Conservation (phyloP, 1,140 invertebrate species). For the fruit fly (Drosophila melanogaster) region Release_6_plus_ISO1_MT NT_033779.5:6946501-6947000, state of each 20-base stretch:
- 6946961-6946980: constrained; percentile 95
- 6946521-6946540: constrained; percentile 93
- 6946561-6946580: constrained; percentile 97
- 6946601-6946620: constrained; percentile 86
- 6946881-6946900: constrained; percentile 87
- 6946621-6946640: constrained; percentile 89
- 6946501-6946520: constrained; percentile 88
- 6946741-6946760: constrained; percentile 97
- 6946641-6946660: constrained; percentile 89
- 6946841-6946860: constrained; percentile 86
- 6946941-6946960: constrained; percentile 91
- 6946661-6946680: constrained; percentile 91
- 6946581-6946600: constrained; percentile 56
- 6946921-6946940: constrained; percentile 95
- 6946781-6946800: constrained; percentile 89
- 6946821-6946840: constrained; percentile 87
- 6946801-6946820: constrained; percentile 86
- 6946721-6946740: constrained; percentile 93
- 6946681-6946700: constrained; percentile 86
- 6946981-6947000: constrained; percentile 94
- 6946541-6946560: constrained; percentile 90
- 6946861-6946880: constrained; percentile 94
- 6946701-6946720: constrained; percentile 90
- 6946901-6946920: constrained; percentile 87
- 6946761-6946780: constrained; percentile 93